Conservation (phyloP, 2,888 invertebrate genomes). For the Myopa testacea region DNA sequence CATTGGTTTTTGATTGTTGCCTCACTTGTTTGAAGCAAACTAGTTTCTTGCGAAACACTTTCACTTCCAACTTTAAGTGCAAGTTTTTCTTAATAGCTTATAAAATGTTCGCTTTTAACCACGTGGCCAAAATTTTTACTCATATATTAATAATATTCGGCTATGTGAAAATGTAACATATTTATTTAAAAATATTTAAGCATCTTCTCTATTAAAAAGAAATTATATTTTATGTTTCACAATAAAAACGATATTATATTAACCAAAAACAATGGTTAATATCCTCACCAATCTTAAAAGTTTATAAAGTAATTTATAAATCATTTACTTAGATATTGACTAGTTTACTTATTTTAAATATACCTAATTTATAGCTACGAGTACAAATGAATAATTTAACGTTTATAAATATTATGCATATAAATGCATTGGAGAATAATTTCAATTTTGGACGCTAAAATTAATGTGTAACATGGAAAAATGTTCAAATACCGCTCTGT, state of each 20-base stretch:
- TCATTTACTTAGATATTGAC: not conserved
- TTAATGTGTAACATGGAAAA: too few relatives aligned
- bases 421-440: too few relatives aligned
- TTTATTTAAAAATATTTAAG: too few relatives aligned
- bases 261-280: not conserved
- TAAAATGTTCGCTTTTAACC: not conserved
- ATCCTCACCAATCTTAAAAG: not conserved
- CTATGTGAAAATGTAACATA: too few relatives aligned
- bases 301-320: not conserved
- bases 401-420: too few relatives aligned
- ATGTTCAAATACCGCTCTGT: too few relatives aligned
- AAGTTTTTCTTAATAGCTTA: not conserved
- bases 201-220: not conserved
- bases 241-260: not conserved
- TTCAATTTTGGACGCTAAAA: too few relatives aligned
- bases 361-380: too few relatives aligned
- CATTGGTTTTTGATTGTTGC: not conserved
- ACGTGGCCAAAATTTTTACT: not conserved
- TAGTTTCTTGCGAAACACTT: conserved; percentile 15
- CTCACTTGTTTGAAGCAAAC: conserved; percentile 1
- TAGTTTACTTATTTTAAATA: too few relatives aligned
- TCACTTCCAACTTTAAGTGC: not conserved
- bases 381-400: too few relatives aligned
- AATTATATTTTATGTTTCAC: not conserved
- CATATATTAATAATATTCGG: too few relatives aligned